Evolutionary conservation across 2,888 invertebrate genomes (phyloP).

Genomic region (Phyllotreta cruciferae): DNA sequence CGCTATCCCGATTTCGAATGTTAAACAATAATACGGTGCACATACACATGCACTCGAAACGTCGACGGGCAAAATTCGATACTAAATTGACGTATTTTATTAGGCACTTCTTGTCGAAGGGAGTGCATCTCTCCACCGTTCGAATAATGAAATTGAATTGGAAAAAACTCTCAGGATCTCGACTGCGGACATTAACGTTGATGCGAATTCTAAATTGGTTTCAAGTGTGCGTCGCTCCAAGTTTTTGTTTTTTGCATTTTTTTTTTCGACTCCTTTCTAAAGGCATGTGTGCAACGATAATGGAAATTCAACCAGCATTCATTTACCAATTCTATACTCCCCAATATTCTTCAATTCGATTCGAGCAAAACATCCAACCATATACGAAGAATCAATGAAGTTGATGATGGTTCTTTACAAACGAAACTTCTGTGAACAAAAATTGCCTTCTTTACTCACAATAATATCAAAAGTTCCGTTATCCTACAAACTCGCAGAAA

Average conservation of each 20-base stretch:
- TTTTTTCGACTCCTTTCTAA: neutral
- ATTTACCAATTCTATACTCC: no score
- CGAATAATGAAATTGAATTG: slow-evolving; percentile 35
- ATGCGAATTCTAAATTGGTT: slow-evolving; percentile 31
- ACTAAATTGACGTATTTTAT: slow-evolving; percentile 35
- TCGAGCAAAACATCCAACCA: no score
- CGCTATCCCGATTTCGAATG: neutral
- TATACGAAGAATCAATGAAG: no score
- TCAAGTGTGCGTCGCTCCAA: slow-evolving; percentile 18
- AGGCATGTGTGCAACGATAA: neutral
- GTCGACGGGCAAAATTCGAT: slow-evolving; percentile 33
- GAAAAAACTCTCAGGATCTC: slow-evolving; percentile 32
- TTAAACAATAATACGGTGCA: slow-evolving; percentile 19
- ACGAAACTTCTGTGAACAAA: no score
- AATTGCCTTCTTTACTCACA: no score
- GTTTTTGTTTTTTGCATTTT: slow-evolving; percentile 18
- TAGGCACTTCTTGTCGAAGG: slow-evolving; percentile 27
- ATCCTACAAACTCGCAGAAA: no score
- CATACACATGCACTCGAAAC: slow-evolving; percentile 22
- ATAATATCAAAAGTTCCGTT: no score
- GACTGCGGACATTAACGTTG: slow-evolving; percentile 34
- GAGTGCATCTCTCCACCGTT: slow-evolving; percentile 33
- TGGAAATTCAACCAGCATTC: no score
- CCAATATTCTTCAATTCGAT: no score
- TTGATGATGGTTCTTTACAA: no score